Evolutionary conservation across 2,113 vertebrate species (phyloP), one percentile per base, ranked within the genome.

Genomic region (Panthera leo): DNA sequence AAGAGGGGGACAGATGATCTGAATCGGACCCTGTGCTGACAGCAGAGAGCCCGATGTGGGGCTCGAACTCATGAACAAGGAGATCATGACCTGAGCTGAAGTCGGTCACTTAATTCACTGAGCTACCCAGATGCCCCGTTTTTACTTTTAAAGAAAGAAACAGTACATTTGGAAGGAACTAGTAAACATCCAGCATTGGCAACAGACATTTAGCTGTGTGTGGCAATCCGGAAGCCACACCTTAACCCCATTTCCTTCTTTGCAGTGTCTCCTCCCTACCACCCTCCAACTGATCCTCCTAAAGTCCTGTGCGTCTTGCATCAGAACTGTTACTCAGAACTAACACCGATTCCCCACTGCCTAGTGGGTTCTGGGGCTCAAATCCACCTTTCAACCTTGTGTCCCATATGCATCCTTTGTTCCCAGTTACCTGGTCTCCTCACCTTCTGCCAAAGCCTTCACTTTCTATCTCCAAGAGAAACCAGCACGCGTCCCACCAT

Each of bases 141-240:
- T 87, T 84, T 83, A 23, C 51, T 85, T 79, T 83, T 82, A 68
- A 63, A 75, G 61, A 65, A 84, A 79, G 63, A 31, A 91, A 68
- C 21, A 61, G 86, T 18, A 42, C 3, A 0, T 45, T 89, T 36
- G 51, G 90, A 75, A 85, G 93, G 75, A 76, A 29, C 34, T 5
- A 5, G 79, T 61, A 45, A 83, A 84, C 39, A 27, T 8, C 39
- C 0, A 75, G 31, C 4, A 3, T 6, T 76, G 76, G 39, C 12
- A n/a, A 21, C 31, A 36, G 48, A 27, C 51, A 1, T 45, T 34
- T 48, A 63, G 51, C 13, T 31, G 5, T 10, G 42, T 78, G 93
- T 70, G 75, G 68, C 51, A 88, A 71, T 45, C 0, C 51, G 92
- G 91, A 94, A 73, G 91, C 75, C 2, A 2, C 14, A 7, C 23